A percentile compares a stretch with the other conserved stretches of the same genome.
These are phyloP conservation scores for Stenotaenia linearis DNA, from an alignment of 2,888 invertebrate species.

Conservation along the genomic window DNA sequence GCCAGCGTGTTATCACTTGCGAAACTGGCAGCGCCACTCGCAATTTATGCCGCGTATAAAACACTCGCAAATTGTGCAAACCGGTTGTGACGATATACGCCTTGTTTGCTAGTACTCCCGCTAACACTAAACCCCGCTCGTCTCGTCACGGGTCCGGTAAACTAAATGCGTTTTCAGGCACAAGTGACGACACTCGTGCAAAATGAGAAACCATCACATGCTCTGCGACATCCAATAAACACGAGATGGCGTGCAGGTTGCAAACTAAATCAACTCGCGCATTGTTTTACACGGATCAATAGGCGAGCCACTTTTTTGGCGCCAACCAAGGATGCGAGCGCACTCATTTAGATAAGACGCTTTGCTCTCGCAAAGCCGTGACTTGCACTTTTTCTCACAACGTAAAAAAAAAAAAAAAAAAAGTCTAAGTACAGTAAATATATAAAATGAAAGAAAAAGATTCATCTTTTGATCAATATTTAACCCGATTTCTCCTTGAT, in stretches of 20 bases:
- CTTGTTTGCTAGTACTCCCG: neutral
- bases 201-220: neutral
- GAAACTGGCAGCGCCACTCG: neutral
- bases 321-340: neutral
- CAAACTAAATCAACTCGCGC: neutral
- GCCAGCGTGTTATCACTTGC: neutral
- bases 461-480: neutral
- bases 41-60: neutral
- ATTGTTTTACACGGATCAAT: neutral
- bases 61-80: neutral
- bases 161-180: neutral
- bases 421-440: neutral
- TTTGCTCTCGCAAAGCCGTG: neutral
- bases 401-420: neutral
- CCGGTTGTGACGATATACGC: neutral
- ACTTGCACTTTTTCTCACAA: neutral
- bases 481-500: neutral
- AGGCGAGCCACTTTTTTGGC: neutral
- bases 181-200: neutral
- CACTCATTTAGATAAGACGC: neutral
- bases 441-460: neutral
- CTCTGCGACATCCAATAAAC: neutral
- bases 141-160: neutral
- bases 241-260: neutral
- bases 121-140: neutral